phyloP scores from a whole-genome alignment of 2,888 invertebrate genomes.

The Xestia sexstrigata region DNA sequence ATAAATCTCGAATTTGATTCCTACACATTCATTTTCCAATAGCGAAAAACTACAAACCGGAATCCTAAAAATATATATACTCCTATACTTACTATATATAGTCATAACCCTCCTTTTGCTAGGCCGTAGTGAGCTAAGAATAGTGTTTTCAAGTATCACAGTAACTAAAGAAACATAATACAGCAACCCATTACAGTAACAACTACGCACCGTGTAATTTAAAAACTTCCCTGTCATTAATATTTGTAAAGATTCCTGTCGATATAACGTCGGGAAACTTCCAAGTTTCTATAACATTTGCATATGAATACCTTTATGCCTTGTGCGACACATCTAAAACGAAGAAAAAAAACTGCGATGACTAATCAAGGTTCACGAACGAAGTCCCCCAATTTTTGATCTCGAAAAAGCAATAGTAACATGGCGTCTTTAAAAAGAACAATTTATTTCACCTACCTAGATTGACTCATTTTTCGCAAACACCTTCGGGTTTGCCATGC shows the following conservation, averaged over 20 bases:
- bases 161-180: conserved; percentile 44
- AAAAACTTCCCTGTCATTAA: conserved; percentile 65
- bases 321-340: conserved; percentile 44
- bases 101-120: not conserved
- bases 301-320: conserved; percentile 73
- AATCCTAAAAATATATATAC: not conserved
- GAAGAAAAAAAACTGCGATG: conserved; percentile 51
- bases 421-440: not conserved
- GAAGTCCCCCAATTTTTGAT: conserved; percentile 40
- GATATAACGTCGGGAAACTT: conserved; percentile 67
- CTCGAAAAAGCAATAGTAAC: conserved; percentile 9
- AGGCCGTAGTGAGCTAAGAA: not conserved
- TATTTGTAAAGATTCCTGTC: conserved; percentile 71
- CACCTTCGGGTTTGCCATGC: conserved; percentile 29
- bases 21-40: not conserved
- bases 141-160: conserved; percentile 20
- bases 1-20: not conserved
- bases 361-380: conserved; percentile 38
- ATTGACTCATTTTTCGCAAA: conserved; percentile 46
- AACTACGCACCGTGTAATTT: conserved; percentile 69
- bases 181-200: conserved; percentile 39
- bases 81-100: too few relatives aligned
- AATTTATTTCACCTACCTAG: not conserved
- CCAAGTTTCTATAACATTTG: conserved; percentile 71
- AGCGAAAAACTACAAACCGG: not conserved